Evolutionary conservation across 1,140 invertebrate genomes (phyloP), one percentile per base, ranked within the genome.

Genomic region (Trinorchestia longiramus): DNA sequence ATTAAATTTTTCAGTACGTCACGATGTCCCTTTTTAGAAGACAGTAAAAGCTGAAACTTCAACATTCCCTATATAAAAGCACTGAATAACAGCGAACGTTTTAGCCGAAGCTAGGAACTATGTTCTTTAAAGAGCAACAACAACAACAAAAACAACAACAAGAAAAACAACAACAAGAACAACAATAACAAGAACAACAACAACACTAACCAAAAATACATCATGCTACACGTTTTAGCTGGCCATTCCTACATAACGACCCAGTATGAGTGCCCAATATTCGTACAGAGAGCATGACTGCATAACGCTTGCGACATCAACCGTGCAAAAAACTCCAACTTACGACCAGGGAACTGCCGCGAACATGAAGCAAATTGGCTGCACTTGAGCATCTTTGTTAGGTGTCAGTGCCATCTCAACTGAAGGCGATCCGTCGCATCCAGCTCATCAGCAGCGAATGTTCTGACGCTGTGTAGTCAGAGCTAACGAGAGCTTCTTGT

Each of bases 371-470:
- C 44, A 45, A 94, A 94, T 94, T 94, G 92, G 92, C 88, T 45
- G 44, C 92, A 94, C 44, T 94, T 94, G 43, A 43, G 41, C 88
- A 90, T 90, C 43, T 45, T 94, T 94, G 41, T 94, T 44, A 94
- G 43, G 43, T 45, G 92, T 6, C 44, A 6, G 43, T 0, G 92
- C 36, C 92, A 45, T 94, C 43, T n/a, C 43, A 45, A 36, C 43
- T n/a, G 4, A 11, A 17, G 43, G 44, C 40, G 43, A 94, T 94
- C 43, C 92, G 44, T 40, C 43, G 92, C 92, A 94, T 40, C 8
- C 41, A 94, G 92, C 92, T 94, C 92, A 94, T 94, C 92, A 94
- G 40, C 23, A 43, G 92, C 44, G 92, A 94, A 94, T 94, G 92
- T 45, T 47, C 92, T 36, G 44, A 6, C 43, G 43, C 92, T 43